Percentiles rank a stretch among this genome's conserved stretches.
Conservation (phyloP, 2,888 invertebrate genomes). For the Pterobdella sp. region DNA sequence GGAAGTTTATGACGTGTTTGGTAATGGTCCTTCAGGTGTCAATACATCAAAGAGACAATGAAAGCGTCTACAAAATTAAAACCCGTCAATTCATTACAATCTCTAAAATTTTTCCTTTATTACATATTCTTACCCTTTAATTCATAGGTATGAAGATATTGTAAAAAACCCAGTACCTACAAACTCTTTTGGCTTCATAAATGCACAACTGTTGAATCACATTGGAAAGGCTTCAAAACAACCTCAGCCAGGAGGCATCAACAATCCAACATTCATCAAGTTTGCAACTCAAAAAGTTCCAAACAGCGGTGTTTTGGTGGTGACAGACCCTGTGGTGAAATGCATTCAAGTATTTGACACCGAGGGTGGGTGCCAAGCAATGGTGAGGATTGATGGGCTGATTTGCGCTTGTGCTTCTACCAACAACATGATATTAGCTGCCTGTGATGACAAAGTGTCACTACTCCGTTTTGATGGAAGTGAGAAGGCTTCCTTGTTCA, state of each 20-base stretch:
- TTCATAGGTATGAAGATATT: constrained; percentile 19
- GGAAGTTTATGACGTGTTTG: too few species aligned
- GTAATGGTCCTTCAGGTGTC: too few species aligned
- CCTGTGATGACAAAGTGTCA: constrained; percentile 10
- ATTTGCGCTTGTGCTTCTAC: constrained; percentile 13
- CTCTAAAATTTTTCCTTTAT: too few species aligned
- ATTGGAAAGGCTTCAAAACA: constrained; percentile 29
- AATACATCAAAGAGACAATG: too few species aligned
- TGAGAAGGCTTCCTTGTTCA: neutral
- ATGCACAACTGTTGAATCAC: neutral
- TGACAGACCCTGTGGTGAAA: constrained; percentile 20
- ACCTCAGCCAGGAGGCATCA: constrained; percentile 31
- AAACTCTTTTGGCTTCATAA: neutral
- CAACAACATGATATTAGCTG: neutral
- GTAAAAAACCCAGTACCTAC: neutral
- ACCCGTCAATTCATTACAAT: too few species aligned
- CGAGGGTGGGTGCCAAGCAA: constrained; percentile 29
- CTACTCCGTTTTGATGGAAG: constrained; percentile 13
- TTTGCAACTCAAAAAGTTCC: constrained; percentile 8
- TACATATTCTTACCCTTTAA: too few species aligned
- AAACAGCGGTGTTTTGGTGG: constrained; percentile 17
- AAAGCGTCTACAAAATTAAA: too few species aligned
- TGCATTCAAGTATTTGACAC: constrained; percentile 29
- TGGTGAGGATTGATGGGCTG: constrained; percentile 27
- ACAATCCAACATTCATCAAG: constrained; percentile 26